Evolutionary conservation across 2,888 invertebrate species (phyloP), one percentile per base, ranked within the genome.

Genomic region (Dolichomitus sp.): DNA sequence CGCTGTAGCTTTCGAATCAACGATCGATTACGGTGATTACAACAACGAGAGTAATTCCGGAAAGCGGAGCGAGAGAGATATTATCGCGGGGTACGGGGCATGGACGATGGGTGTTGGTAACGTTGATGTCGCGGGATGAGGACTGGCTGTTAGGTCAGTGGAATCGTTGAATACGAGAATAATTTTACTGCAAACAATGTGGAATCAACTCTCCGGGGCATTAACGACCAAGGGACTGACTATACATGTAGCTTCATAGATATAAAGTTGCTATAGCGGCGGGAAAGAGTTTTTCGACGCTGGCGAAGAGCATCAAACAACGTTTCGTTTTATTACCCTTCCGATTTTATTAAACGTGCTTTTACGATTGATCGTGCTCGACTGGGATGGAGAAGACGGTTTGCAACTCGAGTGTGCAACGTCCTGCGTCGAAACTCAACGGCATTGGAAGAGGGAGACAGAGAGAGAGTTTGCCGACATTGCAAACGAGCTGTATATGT

Each of bases 111-210:
- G 40, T 14, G 17, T 42, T 52, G 54, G 33, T 23, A 30, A 50
- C 59, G 68, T 57, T 42, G 69, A 65, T 45, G 57, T 40, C 54
- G 69, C 68, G 50, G 61, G 52, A 23, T 33, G 48, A n/a, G 65
- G 17, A 45, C 27, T 30, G 72, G 50, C 57, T 50, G 70, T 66
- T 63, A 48, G 68, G 68, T 68, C 61, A 57, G 19, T 63, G 57
- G 61, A 42, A 70, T 75, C 65, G 72, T 81, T 68, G 83, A 79
- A 83, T 81, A 70, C 68, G 70, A 57, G 73, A 89, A 88, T 87
- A 87, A 89, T 89, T 90, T 89, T 85, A 88, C 82, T 84, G 85
- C 85, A 84, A 85, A 88, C 89, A 89, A 87, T 89, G 86, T 87
- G 83, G 86, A 89, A 89, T 89, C 84, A 86, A 90, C 86, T 88